These are phyloP conservation scores for Neotoma lepida DNA, from an alignment of 2,113 vertebrate species.

Conservation along the genomic window DNA sequence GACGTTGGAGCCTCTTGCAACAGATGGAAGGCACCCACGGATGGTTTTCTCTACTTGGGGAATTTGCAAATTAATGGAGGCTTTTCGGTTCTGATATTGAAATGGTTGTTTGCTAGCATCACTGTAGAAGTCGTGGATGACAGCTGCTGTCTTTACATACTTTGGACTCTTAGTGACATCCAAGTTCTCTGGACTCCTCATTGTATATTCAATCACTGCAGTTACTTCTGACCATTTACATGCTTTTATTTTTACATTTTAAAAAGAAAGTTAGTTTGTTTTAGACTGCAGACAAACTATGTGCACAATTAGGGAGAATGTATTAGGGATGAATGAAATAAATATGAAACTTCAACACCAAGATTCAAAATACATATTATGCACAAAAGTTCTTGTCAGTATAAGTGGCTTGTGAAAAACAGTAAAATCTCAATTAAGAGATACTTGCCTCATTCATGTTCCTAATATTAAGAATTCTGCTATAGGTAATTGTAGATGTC, in stretches of 20 bases:
- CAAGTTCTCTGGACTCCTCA: not conserved
- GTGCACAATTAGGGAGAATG: not conserved
- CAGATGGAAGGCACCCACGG: conserved; percentile 62
- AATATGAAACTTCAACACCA: not conserved
- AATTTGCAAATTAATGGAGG: conserved; percentile 34
- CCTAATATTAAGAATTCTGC: not conserved
- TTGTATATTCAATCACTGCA: not conserved
- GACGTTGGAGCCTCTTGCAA: conserved; percentile 12
- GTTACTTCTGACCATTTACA: not conserved
- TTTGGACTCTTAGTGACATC: not conserved
- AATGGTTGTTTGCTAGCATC: not conserved
- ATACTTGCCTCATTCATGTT: not conserved
- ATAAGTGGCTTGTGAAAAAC: not conserved
- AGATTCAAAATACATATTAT: not conserved
- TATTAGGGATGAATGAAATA: not conserved
- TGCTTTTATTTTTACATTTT: not conserved
- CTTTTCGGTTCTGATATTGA: conserved; percentile 24
- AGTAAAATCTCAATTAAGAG: not conserved
- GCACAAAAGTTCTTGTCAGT: not conserved
- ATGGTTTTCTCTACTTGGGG: conserved; percentile 19
- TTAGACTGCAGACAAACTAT: not conserved
- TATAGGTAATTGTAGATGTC: not conserved
- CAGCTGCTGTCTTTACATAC: conserved; percentile 16
- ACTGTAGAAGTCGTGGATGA: not conserved
- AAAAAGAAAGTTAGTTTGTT: not conserved